A percentile compares a stretch with the other conserved stretches of the same genome.
These are phyloP conservation scores for Macquaria ambigua DNA, from an alignment of 2,113 vertebrate genomes.

Conservation along the genomic window DNA sequence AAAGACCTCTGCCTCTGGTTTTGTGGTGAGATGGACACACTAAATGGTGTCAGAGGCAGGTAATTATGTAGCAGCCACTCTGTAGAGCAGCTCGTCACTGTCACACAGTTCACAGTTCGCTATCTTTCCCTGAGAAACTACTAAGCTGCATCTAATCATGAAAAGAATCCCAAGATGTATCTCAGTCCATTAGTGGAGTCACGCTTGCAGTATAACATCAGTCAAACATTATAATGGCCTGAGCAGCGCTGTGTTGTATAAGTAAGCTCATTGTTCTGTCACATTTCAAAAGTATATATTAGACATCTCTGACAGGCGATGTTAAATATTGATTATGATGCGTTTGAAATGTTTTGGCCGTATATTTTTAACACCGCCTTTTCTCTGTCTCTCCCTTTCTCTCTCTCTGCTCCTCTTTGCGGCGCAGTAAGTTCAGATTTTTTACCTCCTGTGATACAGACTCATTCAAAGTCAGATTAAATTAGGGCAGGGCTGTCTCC, in stretches of 20 bases:
- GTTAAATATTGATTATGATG: conserved; percentile 91
- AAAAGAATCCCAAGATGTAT: conserved; percentile 69
- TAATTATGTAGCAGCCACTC: conserved; percentile 69
- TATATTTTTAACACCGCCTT: conserved; percentile 81
- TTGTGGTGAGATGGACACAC: conserved; percentile 53
- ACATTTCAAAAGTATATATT: conserved; percentile 73
- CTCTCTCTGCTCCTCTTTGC: conserved; percentile 56
- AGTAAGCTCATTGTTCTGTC: conserved; percentile 72
- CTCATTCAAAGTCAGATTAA: conserved; percentile 93
- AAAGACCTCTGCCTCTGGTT: conserved; percentile 51
- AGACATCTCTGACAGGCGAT: conserved; percentile 77
- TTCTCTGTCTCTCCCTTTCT: conserved; percentile 64
- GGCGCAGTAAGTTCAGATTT: conserved; percentile 82
- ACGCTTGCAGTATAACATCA: conserved; percentile 67
- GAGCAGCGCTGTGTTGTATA: conserved; percentile 38
- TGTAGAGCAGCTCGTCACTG: conserved; percentile 63
- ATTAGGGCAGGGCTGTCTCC: conserved; percentile 91
- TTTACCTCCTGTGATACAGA: conserved; percentile 86
- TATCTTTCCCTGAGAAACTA: conserved; percentile 46
- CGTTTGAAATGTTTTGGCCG: conserved; percentile 89
- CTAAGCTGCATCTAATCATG: conserved; percentile 68
- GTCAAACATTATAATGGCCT: conserved; percentile 72
- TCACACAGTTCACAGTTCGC: conserved; percentile 55
- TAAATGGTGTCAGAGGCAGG: conserved; percentile 70
- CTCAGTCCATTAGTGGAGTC: conserved; percentile 69